Conservation (phyloP, 2,888 invertebrate genomes). For the Allacma fusca region DNA sequence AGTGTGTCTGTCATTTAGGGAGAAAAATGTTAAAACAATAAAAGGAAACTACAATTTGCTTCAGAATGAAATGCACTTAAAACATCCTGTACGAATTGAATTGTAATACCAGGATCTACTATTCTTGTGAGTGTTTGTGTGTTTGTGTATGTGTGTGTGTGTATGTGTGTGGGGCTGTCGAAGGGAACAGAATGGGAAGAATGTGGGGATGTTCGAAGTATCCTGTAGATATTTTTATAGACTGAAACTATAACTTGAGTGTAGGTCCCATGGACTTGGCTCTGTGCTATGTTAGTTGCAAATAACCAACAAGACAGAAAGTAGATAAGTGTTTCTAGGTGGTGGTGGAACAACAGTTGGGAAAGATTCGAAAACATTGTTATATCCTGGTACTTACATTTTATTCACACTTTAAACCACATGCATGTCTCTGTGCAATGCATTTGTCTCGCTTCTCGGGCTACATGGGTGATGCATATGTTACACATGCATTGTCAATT, state of each 20-base stretch:
- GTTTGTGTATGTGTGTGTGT: no score
- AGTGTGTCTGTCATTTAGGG: background rate
- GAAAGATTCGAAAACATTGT: constrained; percentile 5
- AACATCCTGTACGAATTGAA: background rate
- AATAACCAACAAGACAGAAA: background rate
- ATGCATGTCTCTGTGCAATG: no score
- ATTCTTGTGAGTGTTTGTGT: no score
- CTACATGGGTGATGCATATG: no score
- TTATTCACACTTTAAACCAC: background rate
- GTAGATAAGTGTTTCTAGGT: background rate
- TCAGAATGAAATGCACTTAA: background rate
- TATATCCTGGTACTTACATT: background rate
- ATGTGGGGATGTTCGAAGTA: no score
- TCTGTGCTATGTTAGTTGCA: background rate
- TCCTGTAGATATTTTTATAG: no score
- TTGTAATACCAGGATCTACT: no score
- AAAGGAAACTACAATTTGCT: background rate
- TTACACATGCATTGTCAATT: no score
- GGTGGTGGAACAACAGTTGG: constrained; percentile 27
- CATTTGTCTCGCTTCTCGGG: no score
- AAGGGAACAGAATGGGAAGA: no score
- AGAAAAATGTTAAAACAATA: background rate
- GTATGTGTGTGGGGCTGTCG: no score
- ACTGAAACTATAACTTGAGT: no score
- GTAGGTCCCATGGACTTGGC: background rate